Conservation (phyloP, 2,888 invertebrate genomes). For the Melieria picta region DNA sequence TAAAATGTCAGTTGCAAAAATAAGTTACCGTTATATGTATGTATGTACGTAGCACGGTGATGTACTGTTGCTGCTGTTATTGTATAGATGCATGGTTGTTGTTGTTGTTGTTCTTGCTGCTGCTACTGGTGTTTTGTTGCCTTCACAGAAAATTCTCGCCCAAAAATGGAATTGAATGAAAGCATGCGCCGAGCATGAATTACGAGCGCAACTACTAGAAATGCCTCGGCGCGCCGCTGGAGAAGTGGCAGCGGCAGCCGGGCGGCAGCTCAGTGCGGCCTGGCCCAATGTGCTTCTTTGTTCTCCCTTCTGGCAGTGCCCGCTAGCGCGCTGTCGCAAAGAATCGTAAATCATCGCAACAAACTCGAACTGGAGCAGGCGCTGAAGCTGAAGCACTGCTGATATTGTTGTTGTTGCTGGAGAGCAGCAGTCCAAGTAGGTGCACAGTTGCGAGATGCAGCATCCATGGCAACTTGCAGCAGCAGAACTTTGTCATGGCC, state of each 20-base stretch:
- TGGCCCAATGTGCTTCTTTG: neutral
- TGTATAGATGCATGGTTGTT: slow-evolving; percentile 34
- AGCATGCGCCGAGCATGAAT: slow-evolving; percentile 34
- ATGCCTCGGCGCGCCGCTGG: neutral
- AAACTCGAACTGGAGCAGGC: slow-evolving; percentile 21
- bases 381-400: neutral
- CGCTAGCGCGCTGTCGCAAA: neutral
- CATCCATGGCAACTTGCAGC: neutral
- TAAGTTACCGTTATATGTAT: slow-evolving; percentile 42
- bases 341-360: slow-evolving; percentile 27
- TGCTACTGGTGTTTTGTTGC: slow-evolving; percentile 22
- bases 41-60: neutral
- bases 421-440: slow-evolving; percentile 13
- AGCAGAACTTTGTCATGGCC: slow-evolving; percentile 26
- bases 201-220: neutral
- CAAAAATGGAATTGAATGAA: slow-evolving; percentile 32
- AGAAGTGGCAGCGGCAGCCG: neutral
- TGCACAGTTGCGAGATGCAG: slow-evolving; percentile 24
- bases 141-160: slow-evolving; percentile 16
- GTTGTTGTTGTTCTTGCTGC: slow-evolving; percentile 46
- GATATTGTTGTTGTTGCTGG: too few species aligned
- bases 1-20: slow-evolving; percentile 47
- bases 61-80: slow-evolving; percentile 4
- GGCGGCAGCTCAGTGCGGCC: neutral
- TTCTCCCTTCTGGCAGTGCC: slow-evolving; percentile 5